phyloP scores from a whole-genome alignment of 2,113 vertebrate species.

The Aldabrachelys gigantea region DNA sequence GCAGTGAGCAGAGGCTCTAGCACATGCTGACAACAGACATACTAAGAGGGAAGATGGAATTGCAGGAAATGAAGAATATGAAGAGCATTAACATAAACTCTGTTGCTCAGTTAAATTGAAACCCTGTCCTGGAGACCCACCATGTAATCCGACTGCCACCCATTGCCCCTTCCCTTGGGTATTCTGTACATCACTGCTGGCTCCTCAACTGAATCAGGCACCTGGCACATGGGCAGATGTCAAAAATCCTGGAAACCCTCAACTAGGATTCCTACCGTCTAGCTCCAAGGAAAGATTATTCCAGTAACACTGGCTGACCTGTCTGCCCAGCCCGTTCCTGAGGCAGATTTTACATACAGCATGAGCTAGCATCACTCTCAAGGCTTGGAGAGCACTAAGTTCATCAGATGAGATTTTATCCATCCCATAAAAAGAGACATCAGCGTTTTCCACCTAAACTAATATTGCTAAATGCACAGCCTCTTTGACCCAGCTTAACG shows the following conservation, averaged over 20 bases:
- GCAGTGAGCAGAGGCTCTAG: background rate
- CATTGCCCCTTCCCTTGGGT: background rate
- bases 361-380: background rate
- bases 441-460: background rate
- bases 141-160: background rate
- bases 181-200: background rate
- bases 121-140: background rate
- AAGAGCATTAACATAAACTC: background rate
- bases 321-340: background rate
- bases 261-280: background rate
- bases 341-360: background rate
- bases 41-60: background rate
- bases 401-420: background rate
- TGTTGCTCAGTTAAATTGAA: background rate
- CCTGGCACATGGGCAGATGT: background rate
- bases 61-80: background rate
- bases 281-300: background rate
- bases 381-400: background rate
- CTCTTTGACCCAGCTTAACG: no score
- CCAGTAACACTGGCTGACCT: background rate
- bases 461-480: background rate
- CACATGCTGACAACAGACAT: background rate
- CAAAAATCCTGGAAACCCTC: background rate
- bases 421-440: background rate
- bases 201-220: background rate